phyloP scores from a whole-genome alignment of 2,113 vertebrate species.

The Ciconia boyciana region DNA sequence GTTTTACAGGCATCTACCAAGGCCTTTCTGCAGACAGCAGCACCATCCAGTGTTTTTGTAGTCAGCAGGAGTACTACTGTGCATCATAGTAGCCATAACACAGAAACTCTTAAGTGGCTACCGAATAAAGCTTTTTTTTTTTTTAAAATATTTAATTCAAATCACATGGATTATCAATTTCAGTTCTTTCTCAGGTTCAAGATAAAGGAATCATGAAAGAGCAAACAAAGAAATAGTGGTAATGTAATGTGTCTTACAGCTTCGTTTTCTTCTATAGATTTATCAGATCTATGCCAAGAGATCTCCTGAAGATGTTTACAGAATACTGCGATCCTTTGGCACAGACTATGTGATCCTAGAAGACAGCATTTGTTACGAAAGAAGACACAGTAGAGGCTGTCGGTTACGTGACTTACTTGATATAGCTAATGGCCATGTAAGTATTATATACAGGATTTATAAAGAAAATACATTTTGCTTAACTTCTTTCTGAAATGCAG shows the following conservation, averaged over 20 bases:
- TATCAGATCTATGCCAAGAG: constrained; percentile 92
- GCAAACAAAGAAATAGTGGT: not conserved
- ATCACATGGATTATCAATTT: not conserved
- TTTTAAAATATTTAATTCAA: not conserved
- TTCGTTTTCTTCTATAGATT: constrained; percentile 71
- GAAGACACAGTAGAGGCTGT: constrained; percentile 88
- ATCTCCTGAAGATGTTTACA: constrained; percentile 82
- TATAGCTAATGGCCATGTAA: constrained; percentile 89
- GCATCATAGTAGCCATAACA: not conserved
- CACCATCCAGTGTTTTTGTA: not conserved
- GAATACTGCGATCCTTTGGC: constrained; percentile 81
- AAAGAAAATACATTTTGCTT: not conserved
- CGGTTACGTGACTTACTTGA: constrained; percentile 91
- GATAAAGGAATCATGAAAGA: not conserved
- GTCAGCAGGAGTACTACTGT: not conserved
- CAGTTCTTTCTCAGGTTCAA: not conserved
- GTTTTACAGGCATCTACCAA: not conserved
- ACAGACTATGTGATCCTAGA: constrained; percentile 91
- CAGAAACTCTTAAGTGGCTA: not conserved
- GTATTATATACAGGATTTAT: not conserved
- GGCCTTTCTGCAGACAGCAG: not conserved
- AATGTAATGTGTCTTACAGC: not conserved
- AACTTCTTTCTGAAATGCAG: not conserved
- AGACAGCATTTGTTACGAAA: constrained; percentile 94
- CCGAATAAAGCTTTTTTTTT: not conserved